Conservation (phyloP, 1,140 invertebrate species). For the Euura saliciscinereae region DNA sequence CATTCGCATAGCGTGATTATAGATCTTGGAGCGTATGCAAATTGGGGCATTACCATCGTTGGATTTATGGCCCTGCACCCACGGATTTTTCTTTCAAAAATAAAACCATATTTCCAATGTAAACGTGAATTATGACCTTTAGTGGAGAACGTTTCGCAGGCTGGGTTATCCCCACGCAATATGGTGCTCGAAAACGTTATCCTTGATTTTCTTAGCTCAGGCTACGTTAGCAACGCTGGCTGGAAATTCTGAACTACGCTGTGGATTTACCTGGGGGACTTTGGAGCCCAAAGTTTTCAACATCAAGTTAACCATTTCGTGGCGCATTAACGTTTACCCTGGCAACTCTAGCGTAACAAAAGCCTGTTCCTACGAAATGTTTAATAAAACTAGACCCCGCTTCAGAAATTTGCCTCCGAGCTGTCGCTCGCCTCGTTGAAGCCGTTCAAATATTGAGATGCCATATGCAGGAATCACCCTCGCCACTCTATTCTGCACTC, state of each 20-base stretch:
- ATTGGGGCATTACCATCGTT: conserved; percentile 40
- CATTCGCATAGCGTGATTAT: conserved; percentile 42
- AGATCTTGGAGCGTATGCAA: conserved; percentile 39
- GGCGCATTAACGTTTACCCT: not conserved
- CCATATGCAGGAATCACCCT: not conserved
- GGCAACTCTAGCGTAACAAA: not conserved
- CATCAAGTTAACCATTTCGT: not conserved
- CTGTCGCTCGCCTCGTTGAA: not conserved
- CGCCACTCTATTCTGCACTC: too few relatives aligned
- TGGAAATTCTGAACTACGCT: not conserved
- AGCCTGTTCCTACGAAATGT: not conserved
- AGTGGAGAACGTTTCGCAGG: conserved; percentile 17
- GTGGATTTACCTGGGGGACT: not conserved
- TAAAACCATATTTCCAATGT: conserved; percentile 45
- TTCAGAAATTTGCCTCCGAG: not conserved
- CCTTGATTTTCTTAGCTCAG: not conserved
- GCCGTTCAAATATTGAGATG: not conserved
- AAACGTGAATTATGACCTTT: conserved; percentile 43
- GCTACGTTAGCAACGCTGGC: not conserved
- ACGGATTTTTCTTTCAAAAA: conserved; percentile 38
- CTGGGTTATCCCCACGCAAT: not conserved
- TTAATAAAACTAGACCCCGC: not conserved
- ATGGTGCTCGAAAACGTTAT: not conserved
- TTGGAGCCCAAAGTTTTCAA: not conserved
- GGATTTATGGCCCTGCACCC: conserved; percentile 39